Evolutionary conservation across 1,140 invertebrate species (phyloP).

Genomic region (Atopsyche davidsoni): DNA sequence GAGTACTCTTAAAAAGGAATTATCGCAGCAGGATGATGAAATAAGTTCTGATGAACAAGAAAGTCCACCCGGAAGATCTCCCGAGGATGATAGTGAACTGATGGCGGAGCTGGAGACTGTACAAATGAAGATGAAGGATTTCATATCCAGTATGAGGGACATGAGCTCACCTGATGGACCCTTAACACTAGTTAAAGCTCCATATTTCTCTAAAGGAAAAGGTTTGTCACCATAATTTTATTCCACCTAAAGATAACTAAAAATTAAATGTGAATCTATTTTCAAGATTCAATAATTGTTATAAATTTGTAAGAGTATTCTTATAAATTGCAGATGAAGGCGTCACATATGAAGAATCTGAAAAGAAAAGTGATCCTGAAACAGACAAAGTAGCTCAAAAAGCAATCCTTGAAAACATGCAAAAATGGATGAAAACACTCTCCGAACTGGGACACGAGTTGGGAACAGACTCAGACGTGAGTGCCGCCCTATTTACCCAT

Average conservation of each 20-base stretch:
- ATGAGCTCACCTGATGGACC: neutral
- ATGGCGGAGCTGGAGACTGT: constrained; percentile 10
- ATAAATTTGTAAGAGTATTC: neutral
- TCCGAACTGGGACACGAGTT: constrained; percentile 27
- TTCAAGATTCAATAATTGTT: too few relatives aligned
- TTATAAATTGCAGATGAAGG: constrained; percentile 4
- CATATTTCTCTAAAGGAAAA: constrained; percentile 6
- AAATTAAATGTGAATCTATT: too few relatives aligned
- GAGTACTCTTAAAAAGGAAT: constrained; percentile 16
- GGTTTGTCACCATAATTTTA: neutral
- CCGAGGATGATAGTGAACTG: constrained; percentile 10
- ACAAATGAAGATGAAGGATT: constrained; percentile 10
- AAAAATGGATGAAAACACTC: constrained; percentile 27
- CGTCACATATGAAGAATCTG: constrained; percentile 14
- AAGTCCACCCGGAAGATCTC: constrained; percentile 1
- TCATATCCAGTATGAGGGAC: constrained; percentile 9
- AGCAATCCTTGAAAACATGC: constrained; percentile 21
- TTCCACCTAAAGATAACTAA: too few relatives aligned
- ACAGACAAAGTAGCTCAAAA: constrained; percentile 3
- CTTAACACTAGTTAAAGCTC: neutral
- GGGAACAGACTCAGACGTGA: constrained; percentile 17
- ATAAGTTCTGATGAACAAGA: constrained; percentile 8
- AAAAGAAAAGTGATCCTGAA: constrained; percentile 10
- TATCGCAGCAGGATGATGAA: too few relatives aligned
- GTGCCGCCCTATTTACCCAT: neutral